Conservation (phyloP, 2,113 vertebrate species). For the Hyperopisus bebe region DNA sequence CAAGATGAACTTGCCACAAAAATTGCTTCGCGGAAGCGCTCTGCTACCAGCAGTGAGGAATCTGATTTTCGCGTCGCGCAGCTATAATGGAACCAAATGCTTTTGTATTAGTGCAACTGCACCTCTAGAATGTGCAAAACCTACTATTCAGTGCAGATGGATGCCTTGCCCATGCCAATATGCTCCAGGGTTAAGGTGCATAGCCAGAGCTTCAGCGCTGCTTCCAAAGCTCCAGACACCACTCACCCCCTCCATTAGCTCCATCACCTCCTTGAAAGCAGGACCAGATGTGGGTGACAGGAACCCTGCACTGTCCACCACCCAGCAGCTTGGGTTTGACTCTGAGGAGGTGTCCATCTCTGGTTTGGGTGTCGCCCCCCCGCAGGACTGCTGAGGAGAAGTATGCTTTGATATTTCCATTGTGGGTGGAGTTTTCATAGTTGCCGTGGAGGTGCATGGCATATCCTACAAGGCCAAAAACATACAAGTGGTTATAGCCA, state of each 20-base stretch:
- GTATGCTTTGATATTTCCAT: slow-evolving; percentile 25
- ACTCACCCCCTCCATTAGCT: slow-evolving; percentile 86
- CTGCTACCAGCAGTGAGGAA: neutral
- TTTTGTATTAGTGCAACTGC: neutral
- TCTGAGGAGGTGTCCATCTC: slow-evolving; percentile 43
- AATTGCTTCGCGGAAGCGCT: neutral
- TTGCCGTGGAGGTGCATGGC: neutral
- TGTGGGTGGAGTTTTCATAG: neutral
- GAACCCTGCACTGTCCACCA: slow-evolving; percentile 77
- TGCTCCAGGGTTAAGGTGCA: neutral
- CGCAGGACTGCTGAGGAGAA: slow-evolving; percentile 31
- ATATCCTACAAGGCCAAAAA: slow-evolving; percentile 35
- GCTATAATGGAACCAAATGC: neutral
- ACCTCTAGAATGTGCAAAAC: neutral
- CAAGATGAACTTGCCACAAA: neutral
- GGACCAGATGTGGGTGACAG: slow-evolving; percentile 68
- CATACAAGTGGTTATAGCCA: neutral
- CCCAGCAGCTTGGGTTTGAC: slow-evolving; percentile 68
- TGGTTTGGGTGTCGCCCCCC: slow-evolving; percentile 37
- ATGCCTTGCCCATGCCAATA: neutral
- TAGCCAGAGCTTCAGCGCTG: neutral
- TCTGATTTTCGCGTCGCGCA: neutral
- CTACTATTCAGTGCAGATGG: neutral
- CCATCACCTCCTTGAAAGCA: slow-evolving; percentile 78
- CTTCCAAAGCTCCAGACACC: neutral